Conservation (phyloP, 2,888 invertebrate species). For the Ctena decussata region DNA sequence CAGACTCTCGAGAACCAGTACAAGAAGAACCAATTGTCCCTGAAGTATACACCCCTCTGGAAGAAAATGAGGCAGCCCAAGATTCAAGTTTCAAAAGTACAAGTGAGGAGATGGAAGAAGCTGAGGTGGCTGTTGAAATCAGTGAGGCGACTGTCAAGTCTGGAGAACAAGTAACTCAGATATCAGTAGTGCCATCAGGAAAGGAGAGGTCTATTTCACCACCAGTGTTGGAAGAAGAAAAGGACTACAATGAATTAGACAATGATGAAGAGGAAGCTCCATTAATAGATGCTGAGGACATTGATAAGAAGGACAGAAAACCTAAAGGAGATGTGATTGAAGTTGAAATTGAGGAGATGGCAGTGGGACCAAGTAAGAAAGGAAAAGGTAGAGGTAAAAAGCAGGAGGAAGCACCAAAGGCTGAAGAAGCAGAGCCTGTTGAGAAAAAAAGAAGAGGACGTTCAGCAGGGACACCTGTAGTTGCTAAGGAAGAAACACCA, state of each 20-base stretch:
- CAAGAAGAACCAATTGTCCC: constrained; percentile 50
- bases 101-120: constrained; percentile 1
- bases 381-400: constrained; percentile 10
- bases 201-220: constrained; percentile 64
- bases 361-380: constrained; percentile 27
- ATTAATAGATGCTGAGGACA: constrained; percentile 36
- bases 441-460: constrained; percentile 10
- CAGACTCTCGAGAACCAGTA: constrained; percentile 25
- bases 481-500: constrained; percentile 43
- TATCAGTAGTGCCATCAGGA: not conserved
- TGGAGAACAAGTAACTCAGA: constrained; percentile 21
- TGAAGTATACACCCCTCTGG: constrained; percentile 57
- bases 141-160: constrained; percentile 11
- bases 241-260: constrained; percentile 32
- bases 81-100: not conserved
- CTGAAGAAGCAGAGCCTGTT: constrained; percentile 22
- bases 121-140: constrained; percentile 29
- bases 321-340: constrained; percentile 6
- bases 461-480: constrained; percentile 24
- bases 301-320: not conserved
- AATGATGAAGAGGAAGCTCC: constrained; percentile 28
- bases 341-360: constrained; percentile 26
- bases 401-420: not conserved
- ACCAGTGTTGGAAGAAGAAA: constrained; percentile 60
- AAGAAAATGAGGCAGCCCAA: constrained; percentile 10